phyloP scores from a whole-genome alignment of 2,797 vertebrate species.

The Dermochelys coriacea region DNA sequence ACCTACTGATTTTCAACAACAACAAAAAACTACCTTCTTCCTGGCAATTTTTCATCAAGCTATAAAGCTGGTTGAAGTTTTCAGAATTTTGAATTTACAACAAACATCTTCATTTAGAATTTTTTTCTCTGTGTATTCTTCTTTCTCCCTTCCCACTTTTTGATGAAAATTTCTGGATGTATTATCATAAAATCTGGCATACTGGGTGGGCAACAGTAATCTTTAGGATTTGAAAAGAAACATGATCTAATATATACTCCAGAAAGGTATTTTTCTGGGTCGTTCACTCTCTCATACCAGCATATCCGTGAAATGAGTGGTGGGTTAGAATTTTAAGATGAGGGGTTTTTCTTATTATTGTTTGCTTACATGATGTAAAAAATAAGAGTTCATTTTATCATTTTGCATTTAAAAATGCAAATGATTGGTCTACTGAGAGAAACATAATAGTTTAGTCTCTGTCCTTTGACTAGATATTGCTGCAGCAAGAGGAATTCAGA shows the following conservation, averaged over 20 bases:
- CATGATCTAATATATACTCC: background rate
- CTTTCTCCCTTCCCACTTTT: background rate
- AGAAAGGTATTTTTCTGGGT: conserved; percentile 8
- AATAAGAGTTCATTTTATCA: conserved; percentile 32
- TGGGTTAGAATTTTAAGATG: conserved; percentile 22
- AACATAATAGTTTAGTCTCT: conserved; percentile 6
- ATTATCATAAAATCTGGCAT: background rate
- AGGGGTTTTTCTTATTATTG: background rate
- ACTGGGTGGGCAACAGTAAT: background rate
- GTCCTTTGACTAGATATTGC: conserved; percentile 11
- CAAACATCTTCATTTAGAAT: background rate
- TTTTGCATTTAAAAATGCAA: conserved; percentile 42
- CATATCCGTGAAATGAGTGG: background rate
- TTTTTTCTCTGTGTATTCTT: background rate
- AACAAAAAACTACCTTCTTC: background rate
- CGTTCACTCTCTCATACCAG: conserved; percentile 4
- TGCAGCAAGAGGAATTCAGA: background rate
- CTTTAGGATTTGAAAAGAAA: background rate
- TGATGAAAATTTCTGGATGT: background rate
- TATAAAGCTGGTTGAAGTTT: background rate
- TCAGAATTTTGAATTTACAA: background rate
- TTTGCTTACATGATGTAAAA: background rate
- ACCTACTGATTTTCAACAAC: background rate
- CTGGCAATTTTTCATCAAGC: conserved; percentile 29
- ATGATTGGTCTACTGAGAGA: conserved; percentile 20